Percentiles rank a stretch among this genome's conserved stretches.
These are phyloP conservation scores for Cloeon dipterum DNA, from an alignment of 2,888 invertebrate species.

Conservation along the genomic window DNA sequence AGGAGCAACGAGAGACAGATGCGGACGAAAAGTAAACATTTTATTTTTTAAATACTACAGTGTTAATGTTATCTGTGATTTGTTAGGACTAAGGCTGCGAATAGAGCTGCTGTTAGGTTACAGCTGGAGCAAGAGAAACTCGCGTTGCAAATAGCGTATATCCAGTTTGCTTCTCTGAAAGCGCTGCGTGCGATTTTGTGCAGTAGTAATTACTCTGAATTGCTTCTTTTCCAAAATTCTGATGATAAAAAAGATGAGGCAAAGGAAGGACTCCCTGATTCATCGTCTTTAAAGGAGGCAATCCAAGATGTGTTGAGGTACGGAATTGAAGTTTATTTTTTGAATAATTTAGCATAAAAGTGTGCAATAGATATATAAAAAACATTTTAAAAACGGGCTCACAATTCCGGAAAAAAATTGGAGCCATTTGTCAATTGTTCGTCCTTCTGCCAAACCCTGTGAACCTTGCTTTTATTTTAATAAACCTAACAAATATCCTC, in stretches of 20 bases:
- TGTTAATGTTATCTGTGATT: no score
- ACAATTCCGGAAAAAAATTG: no score
- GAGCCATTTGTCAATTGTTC: no score
- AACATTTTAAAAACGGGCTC: no score
- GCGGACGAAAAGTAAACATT: neutral
- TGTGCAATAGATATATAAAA: no score
- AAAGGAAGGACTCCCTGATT: slow-evolving; percentile 6
- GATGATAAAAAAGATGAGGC: slow-evolving; percentile 7
- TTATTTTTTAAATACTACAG: neutral
- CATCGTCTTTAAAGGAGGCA: slow-evolving; percentile 11
- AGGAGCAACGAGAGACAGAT: neutral
- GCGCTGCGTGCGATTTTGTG: slow-evolving; percentile 25
- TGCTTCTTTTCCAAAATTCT: slow-evolving; percentile 22
- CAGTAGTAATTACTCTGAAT: slow-evolving; percentile 27
- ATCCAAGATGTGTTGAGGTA: slow-evolving; percentile 18
- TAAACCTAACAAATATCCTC: no score
- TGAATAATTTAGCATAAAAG: no score
- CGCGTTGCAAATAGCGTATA: slow-evolving; percentile 22
- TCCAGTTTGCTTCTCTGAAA: slow-evolving; percentile 32
- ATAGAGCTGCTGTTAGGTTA: slow-evolving; percentile 16
- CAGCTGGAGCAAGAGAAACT: slow-evolving; percentile 21
- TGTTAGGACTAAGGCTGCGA: slow-evolving; percentile 8
- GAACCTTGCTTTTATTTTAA: no score
- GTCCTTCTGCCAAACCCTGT: no score
- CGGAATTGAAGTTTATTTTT: slow-evolving; percentile 2